Evolutionary conservation across 1,140 invertebrate species (phyloP).

Genomic region (Drosophila obscura): DNA sequence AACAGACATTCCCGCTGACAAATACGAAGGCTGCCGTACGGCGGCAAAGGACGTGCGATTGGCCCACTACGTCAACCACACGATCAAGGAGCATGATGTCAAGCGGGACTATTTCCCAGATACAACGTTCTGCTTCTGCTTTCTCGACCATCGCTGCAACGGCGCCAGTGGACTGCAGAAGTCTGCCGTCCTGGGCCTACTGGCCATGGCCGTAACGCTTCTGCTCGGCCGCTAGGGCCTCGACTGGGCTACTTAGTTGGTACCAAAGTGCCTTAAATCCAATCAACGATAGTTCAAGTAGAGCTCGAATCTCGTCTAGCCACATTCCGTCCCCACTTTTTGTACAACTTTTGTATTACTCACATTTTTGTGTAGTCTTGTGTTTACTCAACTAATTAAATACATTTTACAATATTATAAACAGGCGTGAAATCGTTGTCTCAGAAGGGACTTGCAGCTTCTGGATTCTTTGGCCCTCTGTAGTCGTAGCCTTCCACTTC

Average conservation of each 20-base stretch:
- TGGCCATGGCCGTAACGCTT: constrained; percentile 16
- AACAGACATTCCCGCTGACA: constrained; percentile 95
- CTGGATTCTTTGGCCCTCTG: constrained; percentile 85
- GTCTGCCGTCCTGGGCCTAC: constrained; percentile 10
- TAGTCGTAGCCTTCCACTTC: constrained; percentile 89
- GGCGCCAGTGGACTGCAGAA: constrained; percentile 60
- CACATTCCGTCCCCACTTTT: constrained; percentile 60
- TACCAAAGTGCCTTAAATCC: constrained; percentile 61
- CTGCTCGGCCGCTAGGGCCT: constrained; percentile 25
- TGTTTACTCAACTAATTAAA: constrained; percentile 68
- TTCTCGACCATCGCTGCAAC: constrained; percentile 95
- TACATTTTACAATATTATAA: constrained; percentile 68
- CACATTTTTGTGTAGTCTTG: constrained; percentile 45
- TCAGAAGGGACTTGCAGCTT: constrained; percentile 11
- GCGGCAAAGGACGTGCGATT: constrained; percentile 91
- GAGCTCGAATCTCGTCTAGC: constrained; percentile 55
- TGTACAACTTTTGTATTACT: constrained; percentile 42
- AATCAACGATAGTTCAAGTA: constrained; percentile 41
- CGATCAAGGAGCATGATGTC: constrained; percentile 93
- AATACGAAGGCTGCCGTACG: constrained; percentile 94
- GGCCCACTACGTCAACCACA: constrained; percentile 94
- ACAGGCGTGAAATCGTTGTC: constrained; percentile 40
- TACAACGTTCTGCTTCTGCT: constrained; percentile 95
- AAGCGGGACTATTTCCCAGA: constrained; percentile 93
- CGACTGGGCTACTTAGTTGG: neutral